A percentile compares a stretch with the other conserved stretches of the same genome.
Evolutionary conservation across 2,888 invertebrate species (phyloP).

Genomic region (Rhyacophila evoluta): DNA sequence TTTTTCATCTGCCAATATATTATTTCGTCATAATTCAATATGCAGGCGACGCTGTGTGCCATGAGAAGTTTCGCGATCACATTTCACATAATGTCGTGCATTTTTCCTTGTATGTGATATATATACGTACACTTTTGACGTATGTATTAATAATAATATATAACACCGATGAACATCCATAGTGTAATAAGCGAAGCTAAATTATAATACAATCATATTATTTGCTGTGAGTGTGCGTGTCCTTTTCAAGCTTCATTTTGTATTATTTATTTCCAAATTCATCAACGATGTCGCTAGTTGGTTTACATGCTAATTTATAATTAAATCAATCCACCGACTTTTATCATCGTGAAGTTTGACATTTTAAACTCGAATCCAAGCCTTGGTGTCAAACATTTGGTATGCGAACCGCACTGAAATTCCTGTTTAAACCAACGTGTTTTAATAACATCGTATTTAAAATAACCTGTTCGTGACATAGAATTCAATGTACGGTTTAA

Average conservation of each 20-base stretch:
- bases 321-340: background rate
- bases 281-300: background rate
- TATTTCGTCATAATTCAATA: background rate
- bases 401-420: background rate
- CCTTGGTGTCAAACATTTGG: background rate
- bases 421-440: background rate
- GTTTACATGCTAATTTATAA: background rate
- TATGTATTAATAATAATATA: background rate
- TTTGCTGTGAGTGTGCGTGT: too few species aligned
- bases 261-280: too few species aligned
- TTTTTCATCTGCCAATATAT: background rate
- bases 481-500: background rate
- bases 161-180: background rate
- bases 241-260: too few species aligned
- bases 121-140: too few species aligned
- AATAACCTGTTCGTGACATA: background rate
- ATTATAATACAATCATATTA: too few species aligned
- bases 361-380: background rate
- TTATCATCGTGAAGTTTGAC: background rate
- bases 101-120: too few species aligned
- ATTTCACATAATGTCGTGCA: background rate
- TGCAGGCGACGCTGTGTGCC: background rate
- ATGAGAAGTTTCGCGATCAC: slow-evolving; percentile 9
- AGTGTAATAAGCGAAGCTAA: too few species aligned
- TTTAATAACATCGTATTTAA: background rate